Conservation (phyloP, 2,797 vertebrate genomes). For the Xenopus petersii region DNA sequence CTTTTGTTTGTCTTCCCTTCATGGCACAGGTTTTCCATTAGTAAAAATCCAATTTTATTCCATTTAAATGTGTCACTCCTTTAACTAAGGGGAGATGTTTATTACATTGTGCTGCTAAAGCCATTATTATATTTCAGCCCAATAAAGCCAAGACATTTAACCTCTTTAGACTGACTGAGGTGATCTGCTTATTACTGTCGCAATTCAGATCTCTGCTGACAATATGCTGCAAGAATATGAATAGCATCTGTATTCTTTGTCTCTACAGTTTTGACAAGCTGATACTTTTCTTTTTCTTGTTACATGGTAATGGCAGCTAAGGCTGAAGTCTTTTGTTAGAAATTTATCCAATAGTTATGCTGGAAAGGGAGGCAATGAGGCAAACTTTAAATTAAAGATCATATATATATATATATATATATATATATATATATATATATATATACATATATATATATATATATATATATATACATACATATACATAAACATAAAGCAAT, state of each 20-base stretch:
- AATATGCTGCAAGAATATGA: conserved; percentile 24
- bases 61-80: conserved; percentile 14
- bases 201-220: conserved; percentile 30
- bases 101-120: conserved; percentile 8
- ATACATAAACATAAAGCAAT: too few relatives aligned
- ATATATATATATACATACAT: too few relatives aligned
- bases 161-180: conserved; percentile 9
- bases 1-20: neutral
- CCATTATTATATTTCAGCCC: conserved; percentile 20
- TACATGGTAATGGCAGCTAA: conserved; percentile 35
- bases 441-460: too few relatives aligned
- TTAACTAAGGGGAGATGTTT: neutral
- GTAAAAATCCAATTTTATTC: neutral
- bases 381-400: too few relatives aligned
- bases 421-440: too few relatives aligned
- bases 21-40: neutral
- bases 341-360: too few relatives aligned
- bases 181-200: conserved; percentile 18
- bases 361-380: too few relatives aligned
- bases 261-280: conserved; percentile 27
- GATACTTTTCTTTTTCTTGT: conserved; percentile 34
- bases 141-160: conserved; percentile 26
- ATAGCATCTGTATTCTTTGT: conserved; percentile 38
- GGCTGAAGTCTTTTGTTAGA: conserved; percentile 17
- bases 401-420: too few relatives aligned